phyloP scores from a whole-genome alignment of 2,888 invertebrate species.

The Nomada fabriciana region DNA sequence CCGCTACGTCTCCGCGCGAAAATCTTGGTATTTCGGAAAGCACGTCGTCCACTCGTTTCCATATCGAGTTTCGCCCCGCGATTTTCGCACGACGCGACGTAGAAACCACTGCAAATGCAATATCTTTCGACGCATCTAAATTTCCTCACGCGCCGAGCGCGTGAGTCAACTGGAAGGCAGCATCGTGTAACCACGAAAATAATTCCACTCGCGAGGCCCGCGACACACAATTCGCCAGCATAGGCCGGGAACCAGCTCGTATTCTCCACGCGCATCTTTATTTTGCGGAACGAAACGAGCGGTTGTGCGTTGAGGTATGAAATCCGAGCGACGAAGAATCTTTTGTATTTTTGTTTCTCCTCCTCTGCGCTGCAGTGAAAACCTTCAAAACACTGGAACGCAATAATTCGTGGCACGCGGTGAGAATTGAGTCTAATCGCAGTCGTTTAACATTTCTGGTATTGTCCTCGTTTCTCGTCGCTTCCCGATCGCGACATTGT shows the following conservation, averaged over 20 bases:
- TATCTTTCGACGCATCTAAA: conserved; percentile 30
- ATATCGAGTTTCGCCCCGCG: conserved; percentile 20
- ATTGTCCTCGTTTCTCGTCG: not conserved
- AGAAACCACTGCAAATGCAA: conserved; percentile 11
- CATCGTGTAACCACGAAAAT: conserved; percentile 47
- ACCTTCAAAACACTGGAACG: not conserved
- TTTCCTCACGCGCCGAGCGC: conserved; percentile 12
- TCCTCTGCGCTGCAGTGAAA: not conserved
- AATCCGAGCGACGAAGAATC: not conserved
- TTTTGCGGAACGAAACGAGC: not conserved
- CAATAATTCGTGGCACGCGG: not conserved
- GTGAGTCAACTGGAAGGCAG: conserved; percentile 33
- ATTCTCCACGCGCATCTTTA: conserved; percentile 6
- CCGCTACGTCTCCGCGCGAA: not conserved
- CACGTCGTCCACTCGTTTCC: not conserved
- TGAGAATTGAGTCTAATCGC: conserved; percentile 10
- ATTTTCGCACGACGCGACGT: not conserved
- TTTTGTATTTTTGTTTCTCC: not conserved
- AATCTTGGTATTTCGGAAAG: not conserved
- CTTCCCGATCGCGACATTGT: not conserved
- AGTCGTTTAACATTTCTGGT: not conserved
- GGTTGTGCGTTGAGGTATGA: not conserved
- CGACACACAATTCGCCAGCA: not conserved
- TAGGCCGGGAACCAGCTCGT: not conserved
- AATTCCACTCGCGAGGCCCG: conserved; percentile 16